Percentiles rank a stretch among this genome's conserved stretches.
phyloP scores from a whole-genome alignment of 2,113 vertebrate genomes.

The Triplophysa siluroides region DNA sequence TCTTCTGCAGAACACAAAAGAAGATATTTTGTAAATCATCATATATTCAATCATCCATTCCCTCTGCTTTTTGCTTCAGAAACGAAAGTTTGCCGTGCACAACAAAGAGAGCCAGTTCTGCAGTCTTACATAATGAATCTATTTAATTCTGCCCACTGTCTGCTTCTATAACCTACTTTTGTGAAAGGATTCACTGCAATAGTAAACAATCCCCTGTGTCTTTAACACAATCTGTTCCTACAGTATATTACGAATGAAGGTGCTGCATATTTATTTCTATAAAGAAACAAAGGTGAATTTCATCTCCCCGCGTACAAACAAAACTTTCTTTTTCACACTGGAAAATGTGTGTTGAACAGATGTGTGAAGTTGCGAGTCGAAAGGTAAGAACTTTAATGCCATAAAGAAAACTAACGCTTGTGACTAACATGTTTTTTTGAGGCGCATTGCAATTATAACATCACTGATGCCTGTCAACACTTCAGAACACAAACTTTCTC shows the following conservation, averaged over 20 bases:
- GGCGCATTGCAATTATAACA: neutral
- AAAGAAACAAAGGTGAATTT: no score
- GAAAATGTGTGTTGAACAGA: conserved; percentile 8
- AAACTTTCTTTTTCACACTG: neutral
- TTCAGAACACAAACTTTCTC: neutral
- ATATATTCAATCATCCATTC: no score
- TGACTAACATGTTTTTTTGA: conserved; percentile 13
- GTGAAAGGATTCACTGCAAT: conserved; percentile 50
- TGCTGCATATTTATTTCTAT: neutral
- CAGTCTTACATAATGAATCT: conserved; percentile 69
- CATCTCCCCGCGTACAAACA: neutral
- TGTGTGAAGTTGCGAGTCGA: neutral
- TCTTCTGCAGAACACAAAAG: no score
- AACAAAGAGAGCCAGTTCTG: conserved; percentile 34
- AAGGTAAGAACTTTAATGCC: conserved; percentile 39
- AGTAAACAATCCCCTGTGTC: conserved; percentile 28
- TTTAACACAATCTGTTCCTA: neutral
- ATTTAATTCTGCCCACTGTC: conserved; percentile 56
- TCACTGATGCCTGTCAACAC: neutral
- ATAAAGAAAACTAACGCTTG: conserved; percentile 1
- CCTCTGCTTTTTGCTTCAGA: no score
- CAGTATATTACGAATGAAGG: neutral
- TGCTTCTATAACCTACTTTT: conserved; percentile 54
- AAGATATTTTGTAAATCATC: no score
- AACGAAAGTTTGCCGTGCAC: no score